Conservation (phyloP, 2,888 invertebrate genomes). For the Temnothorax unifasciatus region DNA sequence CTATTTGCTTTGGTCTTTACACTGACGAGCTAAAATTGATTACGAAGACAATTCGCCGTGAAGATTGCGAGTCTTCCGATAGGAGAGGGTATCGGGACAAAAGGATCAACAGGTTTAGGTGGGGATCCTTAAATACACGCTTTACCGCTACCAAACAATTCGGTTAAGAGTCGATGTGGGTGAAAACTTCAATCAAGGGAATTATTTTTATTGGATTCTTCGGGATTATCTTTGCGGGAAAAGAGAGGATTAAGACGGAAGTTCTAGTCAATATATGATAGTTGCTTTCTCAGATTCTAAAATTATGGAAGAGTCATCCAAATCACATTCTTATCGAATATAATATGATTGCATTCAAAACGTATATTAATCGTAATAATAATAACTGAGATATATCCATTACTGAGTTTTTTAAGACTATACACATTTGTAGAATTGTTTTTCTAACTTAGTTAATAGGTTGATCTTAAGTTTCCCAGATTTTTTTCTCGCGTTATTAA, state of each 20-base stretch:
- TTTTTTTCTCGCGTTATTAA: not conserved
- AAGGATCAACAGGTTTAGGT: constrained; percentile 73
- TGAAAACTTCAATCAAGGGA: constrained; percentile 69
- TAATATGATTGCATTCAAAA: not conserved
- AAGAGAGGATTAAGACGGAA: not conserved
- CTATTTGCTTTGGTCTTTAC: constrained; percentile 14
- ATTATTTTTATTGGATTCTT: constrained; percentile 66
- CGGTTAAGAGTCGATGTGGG: constrained; percentile 45
- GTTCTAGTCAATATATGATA: not conserved
- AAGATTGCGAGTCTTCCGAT: constrained; percentile 62
- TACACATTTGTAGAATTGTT: not conserved
- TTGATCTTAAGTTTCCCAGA: not conserved
- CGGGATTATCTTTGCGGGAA: constrained; percentile 55
- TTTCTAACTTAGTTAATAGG: not conserved
- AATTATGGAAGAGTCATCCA: not conserved
- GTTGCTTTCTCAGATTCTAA: not conserved
- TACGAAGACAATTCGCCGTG: constrained; percentile 33
- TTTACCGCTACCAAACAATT: constrained; percentile 62
- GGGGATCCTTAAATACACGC: constrained; percentile 66
- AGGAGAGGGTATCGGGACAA: constrained; percentile 54
- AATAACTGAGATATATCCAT: not conserved
- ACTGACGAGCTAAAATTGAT: not conserved
- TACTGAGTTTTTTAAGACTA: not conserved
- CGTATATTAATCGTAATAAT: not conserved
- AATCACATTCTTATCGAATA: not conserved